Base-by-base conservation (phyloP, 2,888 invertebrate genomes). In the Prosopocoilus inquinatus region DNA sequence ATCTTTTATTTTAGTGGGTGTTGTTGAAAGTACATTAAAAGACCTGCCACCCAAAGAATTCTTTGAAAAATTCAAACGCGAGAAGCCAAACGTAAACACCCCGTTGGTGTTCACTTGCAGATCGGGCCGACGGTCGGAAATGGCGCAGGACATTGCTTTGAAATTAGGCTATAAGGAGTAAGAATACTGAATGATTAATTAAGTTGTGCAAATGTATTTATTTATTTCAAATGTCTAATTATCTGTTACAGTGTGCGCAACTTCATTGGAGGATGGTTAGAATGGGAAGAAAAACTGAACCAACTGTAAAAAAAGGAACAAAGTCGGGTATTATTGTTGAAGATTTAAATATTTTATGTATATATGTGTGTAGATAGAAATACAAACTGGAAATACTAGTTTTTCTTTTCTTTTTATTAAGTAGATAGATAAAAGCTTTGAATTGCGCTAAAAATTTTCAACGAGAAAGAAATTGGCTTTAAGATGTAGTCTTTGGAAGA, bases 31-130 rank as follows among this genome's bases (percentile, higher is more conserved):
- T 13, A 53, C 50, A 3, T 59, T 64, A 15, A 60, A 63, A 49
- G 50, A 55, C 32, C 33, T 63, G 20, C 15, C 60, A 1, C n/a
- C 41, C 2, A 76, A 80, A 35, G 79, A 81, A 32, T 90, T 90
- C 69, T 66, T 80, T 63, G 64, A 79, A 35, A 79, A 75, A 55
- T 89, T 81, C 69, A 78, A 81, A 0, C 80, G 79, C 51, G 67
- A 77, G 0, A 88, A 88, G 66, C 90, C 90, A 0, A 59, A 71
- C 1, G 71, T 76, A 50, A 73, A 83, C 39, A 80, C 82, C 2
- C 81, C 83, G 64, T 77, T 90, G 2, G 85, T 90, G 63, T 83
- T 90, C 63, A 85, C 85, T 48, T 90, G 90, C 69, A 84, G 81
- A 74, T 81, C 84, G 57, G 90, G 90, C 8, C 84, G 77, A 66